Evolutionary conservation across 2,797 vertebrate genomes (phyloP).

Genomic region (Rachycentron canadum): DNA sequence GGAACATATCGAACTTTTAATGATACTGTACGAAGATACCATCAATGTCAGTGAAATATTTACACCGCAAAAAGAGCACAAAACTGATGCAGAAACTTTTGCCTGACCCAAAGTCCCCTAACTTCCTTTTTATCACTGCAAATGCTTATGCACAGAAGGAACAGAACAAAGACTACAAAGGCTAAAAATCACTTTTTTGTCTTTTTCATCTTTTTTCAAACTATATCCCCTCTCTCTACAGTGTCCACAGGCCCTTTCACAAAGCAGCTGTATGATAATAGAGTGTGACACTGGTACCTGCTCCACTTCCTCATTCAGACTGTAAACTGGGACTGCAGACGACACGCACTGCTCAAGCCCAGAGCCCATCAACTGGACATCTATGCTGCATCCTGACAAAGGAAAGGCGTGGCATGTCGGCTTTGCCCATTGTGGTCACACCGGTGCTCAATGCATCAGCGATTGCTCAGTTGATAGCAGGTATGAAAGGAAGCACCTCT

Average conservation of each 20-base stretch:
- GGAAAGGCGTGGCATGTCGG: constrained; percentile 52
- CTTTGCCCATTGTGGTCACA: constrained; percentile 37
- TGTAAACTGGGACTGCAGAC: constrained; percentile 58
- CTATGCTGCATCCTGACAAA: constrained; percentile 45
- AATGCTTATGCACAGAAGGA: constrained; percentile 62
- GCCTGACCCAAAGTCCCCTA: constrained; percentile 59
- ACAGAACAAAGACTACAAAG: constrained; percentile 71
- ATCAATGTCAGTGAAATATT: constrained; percentile 78
- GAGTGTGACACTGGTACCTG: constrained; percentile 71
- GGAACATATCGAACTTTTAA: constrained; percentile 82
- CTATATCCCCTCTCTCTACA: constrained; percentile 31
- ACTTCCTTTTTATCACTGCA: constrained; percentile 67
- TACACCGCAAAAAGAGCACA: constrained; percentile 48
- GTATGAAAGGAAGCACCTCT: constrained; percentile 62
- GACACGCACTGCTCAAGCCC: constrained; percentile 26
- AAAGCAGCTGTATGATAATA: constrained; percentile 80
- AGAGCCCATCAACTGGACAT: constrained; percentile 47
- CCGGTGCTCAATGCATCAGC: constrained; percentile 24
- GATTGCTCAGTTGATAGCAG: constrained; percentile 49
- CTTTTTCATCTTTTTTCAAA: constrained; percentile 65
- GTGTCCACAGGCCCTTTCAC: constrained; percentile 63
- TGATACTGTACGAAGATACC: constrained; percentile 74
- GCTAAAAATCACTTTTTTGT: constrained; percentile 55
- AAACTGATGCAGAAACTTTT: constrained; percentile 63
- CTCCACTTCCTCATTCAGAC: constrained; percentile 75